A percentile compares a stretch with the other conserved stretches of the same genome.
phyloP scores from a whole-genome alignment of 2,888 invertebrate genomes.

The Yponomeuta sedellus region DNA sequence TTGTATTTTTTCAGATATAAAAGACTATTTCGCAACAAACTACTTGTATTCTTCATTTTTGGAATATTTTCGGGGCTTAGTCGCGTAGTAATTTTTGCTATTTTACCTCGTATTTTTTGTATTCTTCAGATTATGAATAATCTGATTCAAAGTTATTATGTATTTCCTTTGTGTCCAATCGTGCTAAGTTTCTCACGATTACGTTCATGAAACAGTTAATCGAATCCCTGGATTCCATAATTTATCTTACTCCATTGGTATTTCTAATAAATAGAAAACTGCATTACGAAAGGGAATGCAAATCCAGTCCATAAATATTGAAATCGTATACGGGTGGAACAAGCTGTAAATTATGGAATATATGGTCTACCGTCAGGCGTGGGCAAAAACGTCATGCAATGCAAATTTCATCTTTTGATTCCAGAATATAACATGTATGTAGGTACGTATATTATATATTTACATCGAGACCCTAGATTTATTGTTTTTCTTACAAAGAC shows the following conservation, averaged over 20 bases:
- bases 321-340: neutral
- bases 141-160: neutral
- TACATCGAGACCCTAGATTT: too few relatives aligned
- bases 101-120: too few relatives aligned
- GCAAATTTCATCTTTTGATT: too few relatives aligned
- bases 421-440: too few relatives aligned
- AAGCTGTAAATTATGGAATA: neutral
- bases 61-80: too few relatives aligned
- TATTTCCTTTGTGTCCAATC: neutral
- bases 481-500: too few relatives aligned
- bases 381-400: neutral
- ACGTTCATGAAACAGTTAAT: neutral
- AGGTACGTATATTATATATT: too few relatives aligned
- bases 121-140: neutral
- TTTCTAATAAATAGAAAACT: neutral
- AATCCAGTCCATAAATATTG: neutral
- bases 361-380: neutral
- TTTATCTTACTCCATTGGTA: neutral
- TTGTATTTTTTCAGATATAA: too few relatives aligned
- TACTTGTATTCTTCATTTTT: neutral
- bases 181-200: neutral
- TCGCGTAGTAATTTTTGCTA: too few relatives aligned
- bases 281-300: neutral
- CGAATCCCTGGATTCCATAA: neutral
- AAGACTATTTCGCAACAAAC: too few relatives aligned